Conservation (phyloP, 2,113 vertebrate genomes). For the Cryptoleucopteryx plumbea region DNA sequence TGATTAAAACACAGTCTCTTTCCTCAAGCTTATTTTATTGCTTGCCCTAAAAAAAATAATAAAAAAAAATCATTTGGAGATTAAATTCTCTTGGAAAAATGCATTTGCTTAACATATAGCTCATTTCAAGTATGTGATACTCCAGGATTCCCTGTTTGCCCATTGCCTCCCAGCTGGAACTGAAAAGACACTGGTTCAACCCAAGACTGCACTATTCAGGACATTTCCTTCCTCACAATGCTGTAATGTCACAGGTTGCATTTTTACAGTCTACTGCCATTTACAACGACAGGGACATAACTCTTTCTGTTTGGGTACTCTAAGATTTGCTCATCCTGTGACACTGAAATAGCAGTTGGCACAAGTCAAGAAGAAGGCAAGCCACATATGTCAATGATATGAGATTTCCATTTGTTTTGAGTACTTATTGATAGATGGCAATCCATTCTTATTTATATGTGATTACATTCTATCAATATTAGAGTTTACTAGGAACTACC, state of each 20-base stretch:
- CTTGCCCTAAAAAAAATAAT: background rate
- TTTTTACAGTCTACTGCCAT: background rate
- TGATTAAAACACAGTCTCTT: background rate
- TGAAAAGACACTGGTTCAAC: background rate
- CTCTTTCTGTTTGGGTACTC: background rate
- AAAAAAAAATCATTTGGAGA: background rate
- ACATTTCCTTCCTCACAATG: background rate
- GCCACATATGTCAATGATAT: background rate
- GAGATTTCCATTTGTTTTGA: background rate
- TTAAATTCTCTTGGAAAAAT: background rate
- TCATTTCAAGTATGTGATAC: background rate
- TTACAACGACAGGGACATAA: background rate
- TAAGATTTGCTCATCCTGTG: background rate
- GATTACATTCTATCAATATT: background rate
- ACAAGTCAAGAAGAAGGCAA: background rate
- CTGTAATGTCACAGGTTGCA: background rate
- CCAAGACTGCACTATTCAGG: background rate
- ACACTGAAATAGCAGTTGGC: background rate
- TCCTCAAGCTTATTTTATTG: background rate
- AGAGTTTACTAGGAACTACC: background rate
- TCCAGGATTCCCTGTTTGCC: background rate
- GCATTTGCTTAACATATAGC: background rate
- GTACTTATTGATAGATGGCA: background rate
- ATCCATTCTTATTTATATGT: background rate
- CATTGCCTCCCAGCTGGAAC: background rate